Base-by-base conservation (phyloP, 2,797 vertebrate genomes). In the Psittacula echo region DNA sequence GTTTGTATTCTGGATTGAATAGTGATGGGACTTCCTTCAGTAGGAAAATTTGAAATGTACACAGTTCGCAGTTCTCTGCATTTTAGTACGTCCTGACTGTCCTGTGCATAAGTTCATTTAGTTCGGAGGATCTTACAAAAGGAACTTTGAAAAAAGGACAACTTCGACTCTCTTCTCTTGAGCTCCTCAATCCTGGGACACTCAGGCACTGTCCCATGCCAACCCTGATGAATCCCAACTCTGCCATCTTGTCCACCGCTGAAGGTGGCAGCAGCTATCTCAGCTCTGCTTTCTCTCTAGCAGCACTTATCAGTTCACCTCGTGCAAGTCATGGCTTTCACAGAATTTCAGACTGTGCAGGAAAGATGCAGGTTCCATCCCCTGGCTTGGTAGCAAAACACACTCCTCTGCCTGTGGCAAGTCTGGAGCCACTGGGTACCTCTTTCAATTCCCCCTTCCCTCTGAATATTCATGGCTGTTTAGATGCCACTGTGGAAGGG, bases 291-390 rank as follows among this genome's bases (percentile, higher is more conserved):
- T 7, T 39, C 2, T 1, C 48, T 41, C 24, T 41, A 30, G 20
- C 17, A 45, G 32, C 5, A 54, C 17, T 22, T 45, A 5, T 3
- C 1, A 4, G 10, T 60, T 45, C 1, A 0, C 21, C 15, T 65
- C 41, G 5, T 44, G 27, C 34, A 62, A 79, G 34, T 37, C 16
- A 56, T 7, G 23, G 14, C 11, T 50, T 48, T 29, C 8, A 23
- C 24, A 76, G 18, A 75, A 41, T 39, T 86, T 81, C 32, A 56
- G 37, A 56, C 10, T 12, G 10, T 65, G 19, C 23, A 22, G 7
- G 13, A 58, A 51, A 70, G 12, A 71, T 60, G 21, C n/a, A 51
- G 39, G 26, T 4, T 13, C 13, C 13, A 18, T 56, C 32, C 29
- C 9, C 14, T 32, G 29, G 2, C 20, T 32, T 58, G 8, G 21